Evolutionary conservation across 2,888 invertebrate genomes (phyloP).

Genomic region (Caenorhabditis sp.): DNA sequence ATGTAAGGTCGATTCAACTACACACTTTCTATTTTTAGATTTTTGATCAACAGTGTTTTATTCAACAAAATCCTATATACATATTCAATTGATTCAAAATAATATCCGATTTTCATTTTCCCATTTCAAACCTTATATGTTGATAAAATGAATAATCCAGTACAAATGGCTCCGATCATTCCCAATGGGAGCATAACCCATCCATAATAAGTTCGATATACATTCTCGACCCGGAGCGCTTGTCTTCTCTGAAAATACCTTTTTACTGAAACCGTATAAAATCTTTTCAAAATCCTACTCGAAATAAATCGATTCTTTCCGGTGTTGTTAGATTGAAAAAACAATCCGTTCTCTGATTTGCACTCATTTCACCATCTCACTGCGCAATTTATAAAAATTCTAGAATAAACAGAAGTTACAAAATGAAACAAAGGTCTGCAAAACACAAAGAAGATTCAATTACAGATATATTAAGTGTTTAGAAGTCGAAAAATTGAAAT

Average conservation of each 20-base stretch:
- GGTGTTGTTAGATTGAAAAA: conserved; percentile 60
- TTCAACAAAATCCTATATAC: too few species aligned
- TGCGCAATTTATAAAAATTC: neutral
- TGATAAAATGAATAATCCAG: conserved; percentile 59
- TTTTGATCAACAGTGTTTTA: too few species aligned
- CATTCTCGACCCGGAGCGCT: conserved; percentile 55
- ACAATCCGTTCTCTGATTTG: conserved; percentile 59
- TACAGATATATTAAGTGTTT: too few species aligned
- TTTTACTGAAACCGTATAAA: too few species aligned
- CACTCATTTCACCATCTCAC: conserved; percentile 42
- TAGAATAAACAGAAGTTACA: neutral
- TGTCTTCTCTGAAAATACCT: conserved; percentile 45
- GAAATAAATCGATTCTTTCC: conserved; percentile 59
- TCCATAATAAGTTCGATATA: conserved; percentile 63
- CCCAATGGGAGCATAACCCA: conserved; percentile 65
- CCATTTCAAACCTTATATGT: conserved; percentile 45
- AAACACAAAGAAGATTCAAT: too few species aligned
- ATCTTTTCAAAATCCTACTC: conserved; percentile 28
- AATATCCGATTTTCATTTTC: too few species aligned
- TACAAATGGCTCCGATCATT: conserved; percentile 52
- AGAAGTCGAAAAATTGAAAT: too few species aligned
- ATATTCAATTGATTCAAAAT: too few species aligned
- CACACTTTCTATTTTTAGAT: too few species aligned
- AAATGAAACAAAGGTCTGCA: too few species aligned
- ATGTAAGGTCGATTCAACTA: too few species aligned